A percentile compares a stretch with the other conserved stretches of the same genome.
Evolutionary conservation across 2,113 vertebrate genomes (phyloP).

Genomic region (Pluvialis apricaria): DNA sequence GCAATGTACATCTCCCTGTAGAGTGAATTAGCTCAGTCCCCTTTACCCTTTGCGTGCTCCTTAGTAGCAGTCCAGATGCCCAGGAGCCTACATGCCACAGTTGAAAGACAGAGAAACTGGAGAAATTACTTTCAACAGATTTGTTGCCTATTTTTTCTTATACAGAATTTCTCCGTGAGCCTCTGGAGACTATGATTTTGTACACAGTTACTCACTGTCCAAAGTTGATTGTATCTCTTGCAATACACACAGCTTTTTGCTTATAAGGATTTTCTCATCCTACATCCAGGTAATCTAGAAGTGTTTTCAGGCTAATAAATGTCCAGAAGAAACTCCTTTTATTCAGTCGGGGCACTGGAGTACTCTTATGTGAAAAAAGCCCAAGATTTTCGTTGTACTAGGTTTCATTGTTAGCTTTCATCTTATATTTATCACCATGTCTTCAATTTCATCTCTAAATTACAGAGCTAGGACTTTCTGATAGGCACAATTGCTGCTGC

Average conservation of each 20-base stretch:
- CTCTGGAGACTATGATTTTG: neutral
- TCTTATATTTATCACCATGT: constrained; percentile 35
- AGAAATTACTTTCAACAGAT: neutral
- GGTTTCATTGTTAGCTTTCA: constrained; percentile 4
- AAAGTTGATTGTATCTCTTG: neutral
- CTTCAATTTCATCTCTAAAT: constrained; percentile 52
- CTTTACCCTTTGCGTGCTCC: neutral
- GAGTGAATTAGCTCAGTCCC: rapidly evolving
- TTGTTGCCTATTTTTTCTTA: neutral
- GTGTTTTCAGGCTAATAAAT: neutral
- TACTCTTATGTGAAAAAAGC: neutral
- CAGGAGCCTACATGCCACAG: neutral
- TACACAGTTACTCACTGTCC: neutral
- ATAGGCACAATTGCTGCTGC: neutral
- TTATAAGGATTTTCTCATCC: neutral
- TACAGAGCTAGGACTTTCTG: constrained; percentile 15
- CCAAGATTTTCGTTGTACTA: neutral
- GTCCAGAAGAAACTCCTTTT: neutral
- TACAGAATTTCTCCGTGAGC: neutral
- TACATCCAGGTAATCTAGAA: neutral
- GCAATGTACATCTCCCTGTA: too few species aligned
- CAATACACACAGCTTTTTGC: neutral
- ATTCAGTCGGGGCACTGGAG: neutral
- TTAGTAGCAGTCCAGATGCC: neutral
- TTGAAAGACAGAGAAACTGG: neutral